Percentiles rank a stretch among this genome's conserved stretches.
Conservation (phyloP, 1,140 invertebrate species). For the Chrysoperla carnea region DNA sequence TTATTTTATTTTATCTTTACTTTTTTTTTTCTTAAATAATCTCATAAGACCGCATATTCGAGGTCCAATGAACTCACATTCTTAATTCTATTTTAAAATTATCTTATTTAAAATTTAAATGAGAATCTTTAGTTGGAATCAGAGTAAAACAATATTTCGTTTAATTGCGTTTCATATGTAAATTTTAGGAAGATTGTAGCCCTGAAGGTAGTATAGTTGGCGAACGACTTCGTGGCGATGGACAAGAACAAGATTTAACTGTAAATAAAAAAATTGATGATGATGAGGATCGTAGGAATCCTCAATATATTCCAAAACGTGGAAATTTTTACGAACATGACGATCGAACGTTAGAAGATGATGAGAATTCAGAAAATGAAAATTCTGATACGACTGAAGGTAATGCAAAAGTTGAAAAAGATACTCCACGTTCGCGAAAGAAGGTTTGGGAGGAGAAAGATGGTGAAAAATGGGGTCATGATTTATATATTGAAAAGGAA, state of each 20-base stretch:
- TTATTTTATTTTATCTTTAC: too few species aligned
- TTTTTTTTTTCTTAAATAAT: too few species aligned
- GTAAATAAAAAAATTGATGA: conserved; percentile 55
- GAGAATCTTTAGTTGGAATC: too few species aligned
- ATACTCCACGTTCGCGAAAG: conserved; percentile 22
- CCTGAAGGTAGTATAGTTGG: conserved; percentile 29
- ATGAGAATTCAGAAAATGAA: conserved; percentile 6
- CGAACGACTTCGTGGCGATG: conserved; percentile 37
- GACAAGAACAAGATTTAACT: conserved; percentile 34
- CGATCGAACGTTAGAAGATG: conserved; percentile 61
- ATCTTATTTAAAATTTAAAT: too few species aligned
- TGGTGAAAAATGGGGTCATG: conserved; percentile 71
- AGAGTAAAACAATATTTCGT: too few species aligned
- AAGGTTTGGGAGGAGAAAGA: conserved; percentile 44
- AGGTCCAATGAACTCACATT: too few species aligned
- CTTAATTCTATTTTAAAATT: too few species aligned
- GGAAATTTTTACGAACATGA: conserved; percentile 96
- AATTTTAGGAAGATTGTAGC: neutral
- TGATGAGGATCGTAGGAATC: conserved; percentile 89
- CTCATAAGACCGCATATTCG: too few species aligned
- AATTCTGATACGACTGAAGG: conserved; percentile 21
- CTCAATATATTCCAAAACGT: conserved; percentile 89
- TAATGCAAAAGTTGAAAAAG: conserved; percentile 22
- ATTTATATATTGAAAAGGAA: conserved; percentile 63
- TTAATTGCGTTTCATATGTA: too few species aligned